These are phyloP conservation scores for Chondrilla cf. caribensis DNA, from an alignment of 37 sponge, comb jelly and placozoan genomes.

Conservation along the genomic window DNA sequence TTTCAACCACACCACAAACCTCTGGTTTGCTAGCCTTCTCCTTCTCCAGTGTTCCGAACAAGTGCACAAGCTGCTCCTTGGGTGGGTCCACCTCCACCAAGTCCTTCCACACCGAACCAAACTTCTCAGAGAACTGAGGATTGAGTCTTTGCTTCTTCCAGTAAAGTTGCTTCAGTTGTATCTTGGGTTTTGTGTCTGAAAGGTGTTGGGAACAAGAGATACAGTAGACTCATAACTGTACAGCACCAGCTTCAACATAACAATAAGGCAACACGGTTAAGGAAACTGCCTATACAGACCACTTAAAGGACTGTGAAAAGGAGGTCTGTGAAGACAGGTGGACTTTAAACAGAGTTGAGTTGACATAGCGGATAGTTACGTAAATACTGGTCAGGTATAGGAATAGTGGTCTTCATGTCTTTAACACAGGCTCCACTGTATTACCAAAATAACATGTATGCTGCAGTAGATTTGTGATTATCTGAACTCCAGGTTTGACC, in stretches of 20 bases:
- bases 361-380: too few species aligned
- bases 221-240: neutral
- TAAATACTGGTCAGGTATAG: too few species aligned
- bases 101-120: slow-evolving; percentile 63
- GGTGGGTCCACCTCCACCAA: slow-evolving; percentile 60
- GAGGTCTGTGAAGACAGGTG: too few species aligned
- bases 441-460: too few species aligned
- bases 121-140: slow-evolving; percentile 15
- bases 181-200: neutral
- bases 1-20: too few species aligned
- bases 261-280: neutral
- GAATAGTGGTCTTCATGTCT: too few species aligned
- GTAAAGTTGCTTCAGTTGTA: slow-evolving; percentile 60
- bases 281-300: too few species aligned
- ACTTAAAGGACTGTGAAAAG: too few species aligned
- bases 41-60: slow-evolving; percentile 45
- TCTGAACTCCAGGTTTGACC: too few species aligned
- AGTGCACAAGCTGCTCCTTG: slow-evolving; percentile 41
- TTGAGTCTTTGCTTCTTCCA: slow-evolving; percentile 61
- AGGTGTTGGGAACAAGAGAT: neutral
- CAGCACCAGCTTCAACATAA: neutral
- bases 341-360: too few species aligned
- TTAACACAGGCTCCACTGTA: too few species aligned
- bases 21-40: neutral
- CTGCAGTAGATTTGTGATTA: too few species aligned